phyloP scores from a whole-genome alignment of 2,888 invertebrate genomes.

The Lithophane socia region DNA sequence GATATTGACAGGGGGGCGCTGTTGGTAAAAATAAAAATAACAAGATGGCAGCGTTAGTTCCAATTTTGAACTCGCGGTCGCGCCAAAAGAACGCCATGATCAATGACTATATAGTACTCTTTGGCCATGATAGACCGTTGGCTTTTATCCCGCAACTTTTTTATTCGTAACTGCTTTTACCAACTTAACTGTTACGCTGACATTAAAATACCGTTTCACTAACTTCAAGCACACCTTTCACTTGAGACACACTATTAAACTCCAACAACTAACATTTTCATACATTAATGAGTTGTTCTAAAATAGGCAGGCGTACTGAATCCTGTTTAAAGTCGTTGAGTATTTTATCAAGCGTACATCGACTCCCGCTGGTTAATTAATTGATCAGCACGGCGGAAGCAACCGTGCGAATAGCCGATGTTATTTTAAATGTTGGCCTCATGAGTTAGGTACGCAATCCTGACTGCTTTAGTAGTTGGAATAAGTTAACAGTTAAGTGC shows the following conservation, averaged over 20 bases:
- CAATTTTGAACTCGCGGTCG: too few relatives aligned
- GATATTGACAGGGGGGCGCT: too few relatives aligned
- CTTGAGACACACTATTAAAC: conserved; percentile 28
- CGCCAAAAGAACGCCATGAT: too few relatives aligned
- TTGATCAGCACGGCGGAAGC: conserved; percentile 56
- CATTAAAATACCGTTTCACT: conserved; percentile 17
- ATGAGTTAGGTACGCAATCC: background rate
- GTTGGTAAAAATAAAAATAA: too few relatives aligned
- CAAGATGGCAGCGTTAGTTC: too few relatives aligned
- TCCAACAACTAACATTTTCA: conserved; percentile 40
- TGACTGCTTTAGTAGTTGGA: conserved; percentile 9
- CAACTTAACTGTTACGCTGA: background rate
- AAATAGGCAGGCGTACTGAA: conserved; percentile 35
- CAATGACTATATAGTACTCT: too few relatives aligned
- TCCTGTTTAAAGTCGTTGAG: conserved; percentile 51
- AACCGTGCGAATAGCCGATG: conserved; percentile 39
- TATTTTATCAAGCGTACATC: conserved; percentile 62
- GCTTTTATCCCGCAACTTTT: background rate
- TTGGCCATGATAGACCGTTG: too few relatives aligned
- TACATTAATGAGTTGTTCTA: conserved; percentile 38
- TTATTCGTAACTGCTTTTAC: background rate
- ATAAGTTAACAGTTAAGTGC: conserved; percentile 8
- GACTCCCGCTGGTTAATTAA: conserved; percentile 55
- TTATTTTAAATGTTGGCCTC: conserved; percentile 47
- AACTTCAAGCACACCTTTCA: conserved; percentile 27